Base-by-base conservation (phyloP, 64 coral and sea anemone species). In the Pocillopora damicornis region DNA sequence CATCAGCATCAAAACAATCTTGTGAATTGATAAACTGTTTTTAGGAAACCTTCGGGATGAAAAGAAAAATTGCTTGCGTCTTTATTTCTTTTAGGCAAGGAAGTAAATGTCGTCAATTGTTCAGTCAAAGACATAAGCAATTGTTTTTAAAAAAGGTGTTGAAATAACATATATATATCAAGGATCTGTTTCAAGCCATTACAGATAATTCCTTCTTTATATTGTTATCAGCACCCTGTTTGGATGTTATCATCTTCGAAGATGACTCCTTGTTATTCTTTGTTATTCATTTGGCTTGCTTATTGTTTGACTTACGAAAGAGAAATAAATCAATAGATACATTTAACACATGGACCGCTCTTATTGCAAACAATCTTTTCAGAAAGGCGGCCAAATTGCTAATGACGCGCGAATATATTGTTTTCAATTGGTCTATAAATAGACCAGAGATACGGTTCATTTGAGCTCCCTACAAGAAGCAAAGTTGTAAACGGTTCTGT, bases 361-460 rank as follows among this genome's bases (percentile, higher is more conserved):
- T 72, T 38, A 85, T 57, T 57, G 9, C 81, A 85, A 68, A 85
- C 81, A 85, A 85, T 85, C 72, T 72, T 71, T 85, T 20, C 16
- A 72, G 56, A 85, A 85, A 73, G 37, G 62, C 65, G 20, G 65
- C 64, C 81, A 85, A 72, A 72, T 85, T 85, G 37, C 65, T 51
- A 85, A 85, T 85, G 63, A 85, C 81, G 81, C 81, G 81, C 37
- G 63, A 73, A 73, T 51, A 66, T 57, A 85, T 85, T 85, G 81
- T 85, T 38, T 51, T 85, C 81, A 85, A 73, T 85, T 85, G 81
- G 81, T 58, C 81, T 85, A 85, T 85, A 85, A 85, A 85, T 85
- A 85, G 81, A 85, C 63, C 30, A 73, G 18, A n/a, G 37, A 85
- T 38, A 85, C 20, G 64, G 81, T 85, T 73, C 81, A 72, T 85